phyloP scores from a whole-genome alignment of 2,797 vertebrate species.

The Sebastes vulpes region DNA sequence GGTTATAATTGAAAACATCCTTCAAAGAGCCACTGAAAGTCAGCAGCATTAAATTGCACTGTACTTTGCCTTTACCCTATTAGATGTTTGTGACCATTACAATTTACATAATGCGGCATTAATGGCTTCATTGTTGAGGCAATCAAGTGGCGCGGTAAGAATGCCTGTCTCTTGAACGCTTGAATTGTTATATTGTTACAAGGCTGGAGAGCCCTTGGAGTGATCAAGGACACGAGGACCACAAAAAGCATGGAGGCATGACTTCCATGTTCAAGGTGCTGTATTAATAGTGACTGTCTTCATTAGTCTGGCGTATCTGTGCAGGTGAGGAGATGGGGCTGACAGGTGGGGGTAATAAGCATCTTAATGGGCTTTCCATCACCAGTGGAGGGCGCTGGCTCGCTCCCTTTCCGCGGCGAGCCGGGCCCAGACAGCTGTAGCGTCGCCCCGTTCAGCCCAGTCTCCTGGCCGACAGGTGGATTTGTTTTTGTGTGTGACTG shows the following conservation, averaged over 20 bases:
- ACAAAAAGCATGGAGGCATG: slow-evolving; percentile 71
- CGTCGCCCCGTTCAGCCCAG: slow-evolving; percentile 63
- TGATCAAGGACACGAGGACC: slow-evolving; percentile 76
- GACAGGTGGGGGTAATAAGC: slow-evolving; percentile 78
- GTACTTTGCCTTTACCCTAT: slow-evolving; percentile 82
- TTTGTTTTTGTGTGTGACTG: slow-evolving; percentile 87
- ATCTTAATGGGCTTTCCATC: slow-evolving; percentile 79
- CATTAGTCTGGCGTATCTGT: slow-evolving; percentile 67
- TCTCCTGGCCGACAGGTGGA: slow-evolving; percentile 83
- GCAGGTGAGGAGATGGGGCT: slow-evolving; percentile 70
- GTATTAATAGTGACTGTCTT: slow-evolving; percentile 74
- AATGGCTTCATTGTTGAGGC: slow-evolving; percentile 81
- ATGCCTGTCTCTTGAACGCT: slow-evolving; percentile 72
- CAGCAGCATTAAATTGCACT: slow-evolving; percentile 83
- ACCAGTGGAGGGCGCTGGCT: slow-evolving; percentile 81
- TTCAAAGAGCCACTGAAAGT: slow-evolving; percentile 86
- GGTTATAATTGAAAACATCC: slow-evolving; percentile 88
- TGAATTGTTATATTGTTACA: slow-evolving; percentile 70
- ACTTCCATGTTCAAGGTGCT: slow-evolving; percentile 61
- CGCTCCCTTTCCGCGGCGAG: slow-evolving; percentile 43
- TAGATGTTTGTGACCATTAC: slow-evolving; percentile 81
- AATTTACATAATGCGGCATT: slow-evolving; percentile 84
- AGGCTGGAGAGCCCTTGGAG: slow-evolving; percentile 61
- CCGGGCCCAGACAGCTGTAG: slow-evolving; percentile 76
- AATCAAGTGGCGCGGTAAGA: slow-evolving; percentile 70